Evolutionary conservation across 2,888 invertebrate species (phyloP).

Genomic region (Harpalus rubripes): DNA sequence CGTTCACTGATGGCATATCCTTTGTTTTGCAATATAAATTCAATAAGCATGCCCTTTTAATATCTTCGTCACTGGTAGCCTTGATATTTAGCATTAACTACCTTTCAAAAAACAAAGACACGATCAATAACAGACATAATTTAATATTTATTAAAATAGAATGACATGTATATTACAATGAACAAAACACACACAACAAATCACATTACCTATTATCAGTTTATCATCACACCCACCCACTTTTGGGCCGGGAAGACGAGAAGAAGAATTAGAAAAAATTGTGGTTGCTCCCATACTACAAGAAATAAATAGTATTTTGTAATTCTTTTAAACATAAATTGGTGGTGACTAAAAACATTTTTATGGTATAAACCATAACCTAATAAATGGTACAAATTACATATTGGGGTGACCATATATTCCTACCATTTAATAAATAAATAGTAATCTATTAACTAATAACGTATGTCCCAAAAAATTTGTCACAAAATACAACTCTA

Average conservation of each 20-base stretch:
- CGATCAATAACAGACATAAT: slow-evolving; percentile 41
- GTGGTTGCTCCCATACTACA: too few species aligned
- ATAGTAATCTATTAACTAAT: too few species aligned
- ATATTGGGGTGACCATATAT: too few species aligned
- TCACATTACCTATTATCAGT: slow-evolving; percentile 3
- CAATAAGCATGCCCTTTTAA: not conserved
- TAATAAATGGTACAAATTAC: too few species aligned
- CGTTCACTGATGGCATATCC: slow-evolving; percentile 9
- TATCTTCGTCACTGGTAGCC: not conserved
- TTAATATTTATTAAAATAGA: slow-evolving; percentile 56
- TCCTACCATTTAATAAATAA: too few species aligned
- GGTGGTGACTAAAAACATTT: too few species aligned
- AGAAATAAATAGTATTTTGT: too few species aligned
- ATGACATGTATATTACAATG: slow-evolving; percentile 46
- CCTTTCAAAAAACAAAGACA: slow-evolving; percentile 30
- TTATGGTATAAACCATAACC: too few species aligned
- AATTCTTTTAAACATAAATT: too few species aligned
- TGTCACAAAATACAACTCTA: too few species aligned
- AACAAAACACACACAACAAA: slow-evolving; percentile 20
- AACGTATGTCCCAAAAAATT: too few species aligned
- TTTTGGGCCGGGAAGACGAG: not conserved
- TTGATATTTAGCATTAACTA: slow-evolving; percentile 32
- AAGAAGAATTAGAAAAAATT: not conserved
- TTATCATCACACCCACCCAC: slow-evolving; percentile 19
- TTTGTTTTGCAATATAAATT: slow-evolving; percentile 10